These are phyloP conservation scores for Arremon brunneinucha DNA, from an alignment of 2,797 vertebrate genomes.

Conservation along the genomic window DNA sequence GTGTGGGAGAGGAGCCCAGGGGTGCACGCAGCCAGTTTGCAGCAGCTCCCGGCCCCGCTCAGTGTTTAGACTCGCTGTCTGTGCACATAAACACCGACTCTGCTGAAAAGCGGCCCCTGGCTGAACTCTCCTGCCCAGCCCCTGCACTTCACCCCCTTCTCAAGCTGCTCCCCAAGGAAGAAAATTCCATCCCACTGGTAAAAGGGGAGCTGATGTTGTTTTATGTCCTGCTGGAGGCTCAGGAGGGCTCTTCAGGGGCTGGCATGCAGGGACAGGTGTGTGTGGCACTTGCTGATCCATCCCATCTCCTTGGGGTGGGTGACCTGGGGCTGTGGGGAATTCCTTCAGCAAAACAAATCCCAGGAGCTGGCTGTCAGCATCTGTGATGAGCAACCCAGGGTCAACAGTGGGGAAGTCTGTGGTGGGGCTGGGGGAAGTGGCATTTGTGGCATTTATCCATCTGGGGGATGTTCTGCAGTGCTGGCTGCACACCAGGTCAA, in stretches of 20 bases:
- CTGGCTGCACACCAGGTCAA: background rate
- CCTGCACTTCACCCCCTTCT: background rate
- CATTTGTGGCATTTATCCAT: background rate
- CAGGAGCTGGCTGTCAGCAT: background rate
- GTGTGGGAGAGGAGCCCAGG: background rate
- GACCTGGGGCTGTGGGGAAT: background rate
- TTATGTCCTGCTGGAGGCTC: background rate
- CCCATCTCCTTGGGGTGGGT: background rate
- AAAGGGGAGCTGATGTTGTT: background rate
- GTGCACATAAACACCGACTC: constrained; percentile 47
- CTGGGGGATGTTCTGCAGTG: background rate
- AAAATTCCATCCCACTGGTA: background rate
- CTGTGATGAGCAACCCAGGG: background rate
- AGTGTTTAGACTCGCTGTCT: constrained; percentile 68
- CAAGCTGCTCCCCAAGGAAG: background rate
- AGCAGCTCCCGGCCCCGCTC: background rate
- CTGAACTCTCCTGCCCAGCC: constrained; percentile 49
- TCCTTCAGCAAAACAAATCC: background rate
- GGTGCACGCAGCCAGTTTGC: background rate
- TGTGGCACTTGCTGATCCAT: background rate
- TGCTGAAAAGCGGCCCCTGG: constrained; percentile 14
- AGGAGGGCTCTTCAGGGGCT: background rate
- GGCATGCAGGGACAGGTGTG: background rate
- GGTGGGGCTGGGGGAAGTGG: background rate
- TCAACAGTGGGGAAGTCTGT: background rate